Evolutionary conservation across 2,888 invertebrate species (phyloP).

Genomic region (Leptogaster cylindrica): DNA sequence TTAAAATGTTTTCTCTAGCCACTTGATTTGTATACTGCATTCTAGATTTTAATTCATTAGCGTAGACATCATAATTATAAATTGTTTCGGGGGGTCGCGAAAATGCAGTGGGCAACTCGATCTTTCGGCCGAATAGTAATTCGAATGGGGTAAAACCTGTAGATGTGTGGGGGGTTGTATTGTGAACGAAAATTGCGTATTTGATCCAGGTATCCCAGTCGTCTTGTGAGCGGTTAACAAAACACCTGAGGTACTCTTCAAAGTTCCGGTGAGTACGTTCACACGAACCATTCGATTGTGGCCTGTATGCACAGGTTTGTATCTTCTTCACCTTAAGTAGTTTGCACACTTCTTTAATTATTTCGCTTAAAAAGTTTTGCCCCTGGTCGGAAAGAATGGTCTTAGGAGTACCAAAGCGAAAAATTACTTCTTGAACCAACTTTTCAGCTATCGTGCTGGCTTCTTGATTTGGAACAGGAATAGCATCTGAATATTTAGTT

Average conservation of each 20-base stretch:
- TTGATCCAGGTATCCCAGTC: constrained; percentile 10
- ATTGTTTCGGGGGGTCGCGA: too few relatives aligned
- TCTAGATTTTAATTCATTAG: too few relatives aligned
- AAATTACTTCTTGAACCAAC: background rate
- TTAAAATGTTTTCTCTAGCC: too few relatives aligned
- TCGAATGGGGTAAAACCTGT: constrained; percentile 8
- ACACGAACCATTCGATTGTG: constrained; percentile 12
- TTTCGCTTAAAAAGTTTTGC: background rate
- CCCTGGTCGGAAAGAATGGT: too few relatives aligned
- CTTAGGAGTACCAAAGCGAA: background rate
- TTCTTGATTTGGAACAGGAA: constrained; percentile 51
- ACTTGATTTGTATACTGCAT: too few relatives aligned
- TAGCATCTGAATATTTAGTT: constrained; percentile 52
- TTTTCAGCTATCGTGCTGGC: constrained; percentile 53
- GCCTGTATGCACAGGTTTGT: constrained; percentile 1
- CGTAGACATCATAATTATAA: too few relatives aligned
- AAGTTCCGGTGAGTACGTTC: background rate
- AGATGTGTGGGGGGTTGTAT: background rate
- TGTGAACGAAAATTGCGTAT: background rate
- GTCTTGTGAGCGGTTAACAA: background rate
- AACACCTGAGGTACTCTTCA: background rate
- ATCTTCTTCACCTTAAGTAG: constrained; percentile 13
- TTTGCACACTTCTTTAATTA: background rate
- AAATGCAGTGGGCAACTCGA: background rate
- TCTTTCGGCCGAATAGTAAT: background rate